phyloP scores from a whole-genome alignment of 2,888 invertebrate genomes.

The Caenorhabditis sulstoni region DNA sequence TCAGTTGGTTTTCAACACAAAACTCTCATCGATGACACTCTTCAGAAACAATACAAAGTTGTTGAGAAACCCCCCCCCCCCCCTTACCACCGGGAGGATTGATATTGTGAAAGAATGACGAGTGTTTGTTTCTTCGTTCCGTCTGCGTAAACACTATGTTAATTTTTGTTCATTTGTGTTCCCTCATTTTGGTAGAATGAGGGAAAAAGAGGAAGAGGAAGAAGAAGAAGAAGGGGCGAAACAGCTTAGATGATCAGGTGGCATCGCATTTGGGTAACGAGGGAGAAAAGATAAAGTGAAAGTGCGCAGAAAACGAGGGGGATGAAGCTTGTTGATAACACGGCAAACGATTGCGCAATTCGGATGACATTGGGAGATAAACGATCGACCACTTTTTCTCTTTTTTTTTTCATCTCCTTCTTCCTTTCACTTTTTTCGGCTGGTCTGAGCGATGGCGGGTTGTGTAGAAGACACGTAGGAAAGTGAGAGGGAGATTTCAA shows the following conservation, averaged over 20 bases:
- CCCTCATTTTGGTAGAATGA: too few species aligned
- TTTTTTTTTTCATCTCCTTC: too few species aligned
- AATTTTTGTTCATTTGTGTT: too few species aligned
- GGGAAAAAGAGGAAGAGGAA: neutral
- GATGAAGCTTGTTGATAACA: constrained; percentile 48
- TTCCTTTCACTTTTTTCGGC: constrained; percentile 9
- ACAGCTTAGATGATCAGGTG: constrained; percentile 38
- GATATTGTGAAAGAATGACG: too few species aligned
- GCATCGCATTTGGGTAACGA: neutral
- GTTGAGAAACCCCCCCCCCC: too few species aligned
- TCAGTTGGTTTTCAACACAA: too few species aligned
- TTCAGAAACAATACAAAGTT: too few species aligned
- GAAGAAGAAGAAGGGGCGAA: too few species aligned
- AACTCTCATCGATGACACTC: too few species aligned
- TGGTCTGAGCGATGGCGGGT: neutral
- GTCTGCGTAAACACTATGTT: neutral
- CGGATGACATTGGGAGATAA: constrained; percentile 49
- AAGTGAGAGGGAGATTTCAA: neutral
- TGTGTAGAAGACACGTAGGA: neutral
- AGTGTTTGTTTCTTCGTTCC: constrained; percentile 13
- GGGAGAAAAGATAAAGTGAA: constrained; percentile 23
- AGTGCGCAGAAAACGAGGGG: neutral
- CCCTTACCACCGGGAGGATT: too few species aligned
- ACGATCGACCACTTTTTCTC: constrained; percentile 11
- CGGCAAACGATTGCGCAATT: constrained; percentile 34